These are phyloP conservation scores for Sarcoramphus papa DNA, from an alignment of 2,797 vertebrate genomes.

Conservation along the genomic window DNA sequence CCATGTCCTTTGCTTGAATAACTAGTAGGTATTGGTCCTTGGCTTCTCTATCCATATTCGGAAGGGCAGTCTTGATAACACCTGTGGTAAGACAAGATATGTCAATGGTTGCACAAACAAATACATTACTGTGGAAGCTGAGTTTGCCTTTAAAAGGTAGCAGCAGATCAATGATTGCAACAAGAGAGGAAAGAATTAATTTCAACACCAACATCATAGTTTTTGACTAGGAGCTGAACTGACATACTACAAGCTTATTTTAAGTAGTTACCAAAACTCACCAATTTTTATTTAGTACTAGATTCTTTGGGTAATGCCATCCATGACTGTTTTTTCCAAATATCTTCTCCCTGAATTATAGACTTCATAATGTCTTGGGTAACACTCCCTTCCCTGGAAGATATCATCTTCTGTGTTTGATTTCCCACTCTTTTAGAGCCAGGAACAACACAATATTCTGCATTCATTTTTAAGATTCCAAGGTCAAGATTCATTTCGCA, in stretches of 20 bases:
- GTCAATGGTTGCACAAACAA: not conserved
- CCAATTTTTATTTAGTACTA: not conserved
- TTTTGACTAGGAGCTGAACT: not conserved
- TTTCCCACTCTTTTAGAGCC: not conserved
- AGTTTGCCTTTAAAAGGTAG: not conserved
- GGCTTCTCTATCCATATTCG: slow-evolving; percentile 96
- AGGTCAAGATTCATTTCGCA: not conserved
- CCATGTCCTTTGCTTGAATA: slow-evolving; percentile 99
- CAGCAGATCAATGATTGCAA: not conserved
- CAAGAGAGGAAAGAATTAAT: not conserved
- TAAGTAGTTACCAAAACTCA: not conserved
- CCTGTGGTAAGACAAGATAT: slow-evolving; percentile 73
- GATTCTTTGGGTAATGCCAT: not conserved
- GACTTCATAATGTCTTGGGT: not conserved
- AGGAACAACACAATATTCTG: not conserved
- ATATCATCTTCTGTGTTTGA: not conserved
- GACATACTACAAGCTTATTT: not conserved
- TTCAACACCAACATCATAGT: not conserved
- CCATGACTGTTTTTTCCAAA: not conserved
- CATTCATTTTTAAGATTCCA: not conserved
- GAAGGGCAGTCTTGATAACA: slow-evolving; percentile 92
- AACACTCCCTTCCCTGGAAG: not conserved
- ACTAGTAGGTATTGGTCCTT: slow-evolving; percentile 94
- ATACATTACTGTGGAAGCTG: not conserved
- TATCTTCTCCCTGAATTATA: not conserved